Evolutionary conservation across 2,797 vertebrate genomes (phyloP).

Genomic region (Melanotaenia pygmaea): DNA sequence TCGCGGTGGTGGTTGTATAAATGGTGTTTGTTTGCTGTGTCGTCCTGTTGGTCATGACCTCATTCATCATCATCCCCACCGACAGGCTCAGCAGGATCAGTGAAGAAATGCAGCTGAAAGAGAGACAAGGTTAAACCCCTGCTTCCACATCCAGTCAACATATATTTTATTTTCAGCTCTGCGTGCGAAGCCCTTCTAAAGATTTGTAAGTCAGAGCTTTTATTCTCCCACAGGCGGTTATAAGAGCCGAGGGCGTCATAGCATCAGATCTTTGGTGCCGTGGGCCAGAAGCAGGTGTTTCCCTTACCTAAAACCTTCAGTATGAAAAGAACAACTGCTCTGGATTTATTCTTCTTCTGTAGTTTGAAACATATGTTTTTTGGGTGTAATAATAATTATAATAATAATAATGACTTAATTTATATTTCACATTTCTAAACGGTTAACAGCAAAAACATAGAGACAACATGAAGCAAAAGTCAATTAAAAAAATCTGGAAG

Average conservation of each 20-base stretch:
- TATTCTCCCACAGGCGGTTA: constrained; percentile 60
- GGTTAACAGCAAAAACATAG: no score
- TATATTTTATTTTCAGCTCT: constrained; percentile 73
- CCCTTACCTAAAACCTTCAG: constrained; percentile 81
- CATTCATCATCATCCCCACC: constrained; percentile 37
- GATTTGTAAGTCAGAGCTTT: constrained; percentile 72
- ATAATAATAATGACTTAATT: no score
- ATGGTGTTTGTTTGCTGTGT: background rate
- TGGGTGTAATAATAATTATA: no score
- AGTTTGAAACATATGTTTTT: no score
- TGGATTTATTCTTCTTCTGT: no score
- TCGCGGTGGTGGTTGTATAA: background rate
- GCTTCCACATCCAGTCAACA: constrained; percentile 50
- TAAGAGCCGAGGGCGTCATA: constrained; percentile 64
- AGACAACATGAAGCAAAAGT: no score
- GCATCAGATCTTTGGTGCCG: constrained; percentile 58
- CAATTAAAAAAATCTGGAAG: no score
- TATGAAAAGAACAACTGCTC: no score
- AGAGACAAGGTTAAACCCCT: no score
- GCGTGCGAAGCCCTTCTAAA: constrained; percentile 75
- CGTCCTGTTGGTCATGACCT: constrained; percentile 48
- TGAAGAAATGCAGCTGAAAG: constrained; percentile 47
- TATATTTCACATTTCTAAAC: no score
- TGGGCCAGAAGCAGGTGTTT: constrained; percentile 82
- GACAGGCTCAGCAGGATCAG: constrained; percentile 56